These are phyloP conservation scores for Umimayanthus kanabou DNA, from an alignment of 92 coral and sea anemone species.

Conservation along the genomic window DNA sequence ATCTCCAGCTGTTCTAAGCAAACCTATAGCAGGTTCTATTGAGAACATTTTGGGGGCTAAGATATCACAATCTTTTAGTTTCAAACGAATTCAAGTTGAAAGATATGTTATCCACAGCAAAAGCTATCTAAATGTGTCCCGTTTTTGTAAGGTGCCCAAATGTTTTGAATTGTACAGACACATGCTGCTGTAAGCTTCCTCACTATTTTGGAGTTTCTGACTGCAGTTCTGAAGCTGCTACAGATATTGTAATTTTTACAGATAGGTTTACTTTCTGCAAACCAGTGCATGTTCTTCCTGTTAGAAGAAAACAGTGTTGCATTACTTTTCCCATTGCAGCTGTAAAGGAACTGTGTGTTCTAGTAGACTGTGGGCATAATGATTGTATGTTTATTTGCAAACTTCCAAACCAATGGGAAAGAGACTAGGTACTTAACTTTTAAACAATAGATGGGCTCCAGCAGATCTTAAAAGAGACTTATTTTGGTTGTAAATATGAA, in stretches of 20 bases:
- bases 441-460: neutral
- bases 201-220: conserved; percentile 58
- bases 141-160: conserved; percentile 62
- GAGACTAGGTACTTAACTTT: conserved; percentile 45
- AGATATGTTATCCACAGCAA: conserved; percentile 61
- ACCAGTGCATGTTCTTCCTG: conserved; percentile 56
- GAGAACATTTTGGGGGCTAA: conserved; percentile 51
- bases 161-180: conserved; percentile 49
- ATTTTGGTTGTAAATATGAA: no score
- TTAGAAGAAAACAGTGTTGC: conserved; percentile 45
- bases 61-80: conserved; percentile 44
- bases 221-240: conserved; percentile 42
- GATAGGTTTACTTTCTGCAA: conserved; percentile 57
- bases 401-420: conserved; percentile 63
- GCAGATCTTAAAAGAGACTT: no score
- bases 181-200: conserved; percentile 58
- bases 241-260: conserved; percentile 42
- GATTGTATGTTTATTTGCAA: conserved; percentile 47
- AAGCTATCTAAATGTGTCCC: conserved; percentile 49
- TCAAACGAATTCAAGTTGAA: conserved; percentile 59
- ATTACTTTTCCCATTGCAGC: conserved; percentile 47
- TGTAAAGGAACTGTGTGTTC: conserved; percentile 43
- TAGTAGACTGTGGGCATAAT: conserved; percentile 51
- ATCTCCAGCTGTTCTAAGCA: conserved; percentile 51
- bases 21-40: conserved; percentile 27